Evolutionary conservation across 2,113 vertebrate species (phyloP).

Genomic region (Carassius carassius): DNA sequence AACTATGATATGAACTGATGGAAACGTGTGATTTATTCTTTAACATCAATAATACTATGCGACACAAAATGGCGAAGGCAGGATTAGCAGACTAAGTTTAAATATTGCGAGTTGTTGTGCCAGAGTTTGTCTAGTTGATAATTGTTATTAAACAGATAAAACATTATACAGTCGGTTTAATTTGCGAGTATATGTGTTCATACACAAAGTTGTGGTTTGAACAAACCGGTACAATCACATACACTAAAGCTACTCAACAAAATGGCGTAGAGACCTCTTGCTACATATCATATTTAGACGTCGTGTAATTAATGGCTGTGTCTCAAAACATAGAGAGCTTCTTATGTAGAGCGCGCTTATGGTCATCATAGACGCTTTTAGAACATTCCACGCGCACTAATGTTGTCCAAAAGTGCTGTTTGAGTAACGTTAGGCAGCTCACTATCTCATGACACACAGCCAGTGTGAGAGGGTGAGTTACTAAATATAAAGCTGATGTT

Average conservation of each 20-base stretch:
- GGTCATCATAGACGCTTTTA: slow-evolving; percentile 5
- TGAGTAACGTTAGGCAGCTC: background rate
- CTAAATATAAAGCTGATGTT: background rate
- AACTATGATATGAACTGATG: background rate
- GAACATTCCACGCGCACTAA: background rate
- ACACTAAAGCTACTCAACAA: slow-evolving; percentile 51
- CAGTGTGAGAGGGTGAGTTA: background rate
- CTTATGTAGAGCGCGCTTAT: background rate
- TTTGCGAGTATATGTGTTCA: background rate
- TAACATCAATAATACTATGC: slow-evolving; percentile 26
- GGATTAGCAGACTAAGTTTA: slow-evolving; percentile 44
- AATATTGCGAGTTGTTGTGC: slow-evolving; percentile 6
- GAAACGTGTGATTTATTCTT: background rate
- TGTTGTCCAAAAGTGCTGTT: background rate
- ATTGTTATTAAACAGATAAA: background rate
- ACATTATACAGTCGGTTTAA: background rate
- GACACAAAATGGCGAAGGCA: slow-evolving; percentile 73
- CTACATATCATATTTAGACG: slow-evolving; percentile 12
- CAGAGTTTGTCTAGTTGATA: background rate
- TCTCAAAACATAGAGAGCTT: background rate
- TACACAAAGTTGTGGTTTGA: background rate
- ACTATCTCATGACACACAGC: background rate
- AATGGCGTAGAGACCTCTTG: slow-evolving; percentile 52
- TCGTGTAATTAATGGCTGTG: slow-evolving; percentile 9
- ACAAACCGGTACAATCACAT: slow-evolving; percentile 20